Evolutionary conservation across 1,140 invertebrate species (phyloP).

Genomic region (Olivierus martensii): DNA sequence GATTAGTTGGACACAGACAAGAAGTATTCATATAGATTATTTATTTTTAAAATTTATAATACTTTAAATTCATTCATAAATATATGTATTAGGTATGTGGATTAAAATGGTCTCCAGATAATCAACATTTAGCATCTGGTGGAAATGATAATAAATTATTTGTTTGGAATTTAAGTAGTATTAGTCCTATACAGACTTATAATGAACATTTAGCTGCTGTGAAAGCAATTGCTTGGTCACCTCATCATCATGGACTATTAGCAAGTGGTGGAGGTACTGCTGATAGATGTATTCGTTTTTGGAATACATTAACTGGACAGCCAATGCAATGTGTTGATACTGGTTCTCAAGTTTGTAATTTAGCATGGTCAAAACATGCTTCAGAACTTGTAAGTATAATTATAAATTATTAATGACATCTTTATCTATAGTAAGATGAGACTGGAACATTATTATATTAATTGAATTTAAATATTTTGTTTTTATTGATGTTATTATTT

Average conservation of each 20-base stretch:
- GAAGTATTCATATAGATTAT: constrained; percentile 46
- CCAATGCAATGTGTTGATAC: constrained; percentile 98
- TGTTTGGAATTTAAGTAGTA: constrained; percentile 90
- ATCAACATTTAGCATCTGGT: constrained; percentile 93
- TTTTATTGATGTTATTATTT: no score
- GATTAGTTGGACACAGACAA: constrained; percentile 83
- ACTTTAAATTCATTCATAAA: no score
- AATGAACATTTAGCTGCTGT: constrained; percentile 96
- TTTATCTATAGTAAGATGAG: constrained; percentile 1
- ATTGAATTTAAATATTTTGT: no score
- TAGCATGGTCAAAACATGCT: constrained; percentile 98
- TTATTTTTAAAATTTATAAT: no score
- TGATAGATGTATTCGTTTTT: constrained; percentile 94
- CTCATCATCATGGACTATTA: constrained; percentile 94
- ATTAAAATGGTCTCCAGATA: constrained; percentile 98
- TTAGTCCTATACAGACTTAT: constrained; percentile 86
- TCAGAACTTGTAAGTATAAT: constrained; percentile 67
- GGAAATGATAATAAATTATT: constrained; percentile 98
- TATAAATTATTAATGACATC: background rate
- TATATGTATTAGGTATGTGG: constrained; percentile 56
- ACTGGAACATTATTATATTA: background rate
- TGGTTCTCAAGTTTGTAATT: constrained; percentile 94
- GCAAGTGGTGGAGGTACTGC: constrained; percentile 97
- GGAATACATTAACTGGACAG: constrained; percentile 98
- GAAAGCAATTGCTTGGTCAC: constrained; percentile 99